Percentiles rank a stretch among this genome's conserved stretches.
Evolutionary conservation across 1,140 invertebrate genomes (phyloP).

Genomic region (Neuroterus valhalla): DNA sequence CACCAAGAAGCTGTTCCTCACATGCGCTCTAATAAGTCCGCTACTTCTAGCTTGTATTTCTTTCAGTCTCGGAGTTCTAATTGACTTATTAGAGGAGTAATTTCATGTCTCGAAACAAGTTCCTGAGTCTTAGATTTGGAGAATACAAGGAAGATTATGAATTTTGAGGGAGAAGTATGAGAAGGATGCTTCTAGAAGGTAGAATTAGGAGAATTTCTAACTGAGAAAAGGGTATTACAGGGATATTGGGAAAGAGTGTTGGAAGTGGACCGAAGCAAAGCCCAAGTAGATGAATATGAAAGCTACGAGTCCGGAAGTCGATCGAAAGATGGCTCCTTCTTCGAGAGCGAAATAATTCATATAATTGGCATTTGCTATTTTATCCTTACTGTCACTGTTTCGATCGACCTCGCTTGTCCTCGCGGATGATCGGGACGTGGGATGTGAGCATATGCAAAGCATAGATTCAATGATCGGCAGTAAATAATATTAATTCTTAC

Average conservation of each 20-base stretch:
- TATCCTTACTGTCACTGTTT: conserved; percentile 38
- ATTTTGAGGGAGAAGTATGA: background rate
- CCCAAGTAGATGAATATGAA: conserved; percentile 56
- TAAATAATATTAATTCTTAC: conserved; percentile 52
- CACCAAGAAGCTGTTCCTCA: background rate
- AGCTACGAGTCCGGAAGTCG: conserved; percentile 51
- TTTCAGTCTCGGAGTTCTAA: background rate
- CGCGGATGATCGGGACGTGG: conserved; percentile 55
- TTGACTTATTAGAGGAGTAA: background rate
- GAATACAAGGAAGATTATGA: background rate
- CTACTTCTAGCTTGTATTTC: background rate
- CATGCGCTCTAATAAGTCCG: background rate
- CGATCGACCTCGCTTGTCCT: conserved; percentile 61
- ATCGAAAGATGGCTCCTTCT: conserved; percentile 45
- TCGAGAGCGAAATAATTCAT: conserved; percentile 18
- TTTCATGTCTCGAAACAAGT: background rate
- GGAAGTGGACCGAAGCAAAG: conserved; percentile 44
- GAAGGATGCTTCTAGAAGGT: background rate
- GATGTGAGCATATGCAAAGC: conserved; percentile 63
- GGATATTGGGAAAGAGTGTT: no score
- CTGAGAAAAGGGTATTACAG: conserved; percentile 39
- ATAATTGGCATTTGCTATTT: conserved; percentile 18
- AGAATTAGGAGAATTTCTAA: background rate
- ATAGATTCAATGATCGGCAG: conserved; percentile 69
- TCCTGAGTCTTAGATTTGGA: background rate